Conservation (phyloP, 2,797 vertebrate genomes). For the Lagodon rhomboides region DNA sequence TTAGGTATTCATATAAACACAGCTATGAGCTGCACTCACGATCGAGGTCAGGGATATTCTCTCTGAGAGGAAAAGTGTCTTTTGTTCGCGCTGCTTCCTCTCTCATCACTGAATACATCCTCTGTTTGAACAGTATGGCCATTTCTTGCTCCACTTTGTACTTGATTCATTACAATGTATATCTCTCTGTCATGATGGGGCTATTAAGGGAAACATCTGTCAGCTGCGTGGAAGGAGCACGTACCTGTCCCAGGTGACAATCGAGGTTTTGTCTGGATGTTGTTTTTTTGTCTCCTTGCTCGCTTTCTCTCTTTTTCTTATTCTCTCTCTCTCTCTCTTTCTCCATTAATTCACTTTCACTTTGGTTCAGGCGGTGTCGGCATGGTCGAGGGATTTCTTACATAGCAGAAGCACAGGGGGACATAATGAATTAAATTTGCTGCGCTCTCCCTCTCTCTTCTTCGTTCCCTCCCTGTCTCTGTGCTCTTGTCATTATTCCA, state of each 20-base stretch:
- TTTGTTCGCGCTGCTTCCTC: slow-evolving; percentile 20
- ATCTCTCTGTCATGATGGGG: slow-evolving; percentile 61
- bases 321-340: slow-evolving; percentile 3
- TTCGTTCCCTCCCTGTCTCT: not conserved
- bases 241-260: slow-evolving; percentile 32
- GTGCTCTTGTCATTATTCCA: slow-evolving; percentile 17
- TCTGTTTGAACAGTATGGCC: slow-evolving; percentile 20
- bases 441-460: not conserved
- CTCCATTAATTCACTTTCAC: slow-evolving; percentile 14
- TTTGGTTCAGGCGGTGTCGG: slow-evolving; percentile 6
- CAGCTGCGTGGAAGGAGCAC: slow-evolving; percentile 45
- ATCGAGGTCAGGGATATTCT: slow-evolving; percentile 18
- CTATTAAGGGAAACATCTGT: slow-evolving; percentile 75
- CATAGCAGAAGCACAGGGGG: slow-evolving; percentile 21
- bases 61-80: slow-evolving; percentile 16
- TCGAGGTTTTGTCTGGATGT: slow-evolving; percentile 24
- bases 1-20: slow-evolving; percentile 29
- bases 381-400: slow-evolving; percentile 28
- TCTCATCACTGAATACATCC: slow-evolving; percentile 31
- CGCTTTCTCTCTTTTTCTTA: slow-evolving; percentile 5
- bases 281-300: not conserved
- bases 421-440: slow-evolving; percentile 24
- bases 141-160: slow-evolving; percentile 8
- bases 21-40: slow-evolving; percentile 1
- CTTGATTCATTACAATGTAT: slow-evolving; percentile 52